Conservation (phyloP, 2,888 invertebrate species). For the Artemia sinica region DNA sequence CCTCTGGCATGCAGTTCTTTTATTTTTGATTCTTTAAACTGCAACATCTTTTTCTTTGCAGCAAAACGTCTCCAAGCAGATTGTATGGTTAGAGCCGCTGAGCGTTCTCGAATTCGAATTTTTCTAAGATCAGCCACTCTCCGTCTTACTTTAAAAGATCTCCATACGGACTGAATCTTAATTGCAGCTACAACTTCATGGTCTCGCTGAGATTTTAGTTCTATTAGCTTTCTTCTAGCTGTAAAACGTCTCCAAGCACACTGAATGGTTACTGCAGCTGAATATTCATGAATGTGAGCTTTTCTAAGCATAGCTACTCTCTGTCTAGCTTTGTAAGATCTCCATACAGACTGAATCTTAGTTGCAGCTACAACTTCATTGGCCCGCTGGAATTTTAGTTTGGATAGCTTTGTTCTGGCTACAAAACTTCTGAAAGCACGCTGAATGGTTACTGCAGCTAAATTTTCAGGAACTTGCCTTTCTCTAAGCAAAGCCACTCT, state of each 20-base stretch:
- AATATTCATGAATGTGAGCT: not conserved
- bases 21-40: no score
- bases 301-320: not conserved
- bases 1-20: no score
- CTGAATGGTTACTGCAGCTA: constrained; percentile 8
- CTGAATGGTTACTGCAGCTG: no score
- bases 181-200: not conserved
- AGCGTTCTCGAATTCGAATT: not conserved
- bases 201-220: not conserved
- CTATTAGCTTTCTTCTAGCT: no score
- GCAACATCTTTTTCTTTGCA: no score
- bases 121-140: not conserved
- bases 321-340: not conserved
- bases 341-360: not conserved
- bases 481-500: no score
- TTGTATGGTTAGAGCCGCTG: no score
- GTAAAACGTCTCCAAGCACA: no score
- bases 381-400: not conserved
- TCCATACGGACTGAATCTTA: not conserved
- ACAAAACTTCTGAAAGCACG: not conserved
- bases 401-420: not conserved
- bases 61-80: no score
- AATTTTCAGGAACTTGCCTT: not conserved
- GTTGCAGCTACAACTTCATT: not conserved
- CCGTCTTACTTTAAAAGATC: not conserved